Conservation (phyloP, 2,888 invertebrate genomes). For the Ennomos quercinarius region DNA sequence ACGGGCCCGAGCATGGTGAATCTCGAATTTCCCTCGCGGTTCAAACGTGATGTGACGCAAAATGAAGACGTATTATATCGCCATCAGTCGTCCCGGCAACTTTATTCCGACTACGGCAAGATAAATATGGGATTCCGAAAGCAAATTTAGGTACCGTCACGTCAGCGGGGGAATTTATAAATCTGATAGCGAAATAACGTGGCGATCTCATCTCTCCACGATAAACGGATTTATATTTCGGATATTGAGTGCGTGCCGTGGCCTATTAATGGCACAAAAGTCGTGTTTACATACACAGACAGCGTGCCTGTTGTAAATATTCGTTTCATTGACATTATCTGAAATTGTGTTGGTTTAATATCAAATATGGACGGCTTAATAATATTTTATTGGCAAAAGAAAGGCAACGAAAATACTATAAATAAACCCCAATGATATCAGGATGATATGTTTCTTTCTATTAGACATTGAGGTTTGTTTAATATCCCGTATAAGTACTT, state of each 20-base stretch:
- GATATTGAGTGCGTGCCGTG: conserved; percentile 49
- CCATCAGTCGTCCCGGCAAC: conserved; percentile 48
- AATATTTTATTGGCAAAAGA: conserved; percentile 13
- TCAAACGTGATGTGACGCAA: conserved; percentile 50
- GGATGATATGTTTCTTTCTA: neutral
- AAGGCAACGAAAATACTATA: conserved; percentile 9
- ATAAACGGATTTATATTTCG: conserved; percentile 55
- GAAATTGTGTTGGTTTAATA: conserved; percentile 24
- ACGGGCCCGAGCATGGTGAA: conserved; percentile 47
- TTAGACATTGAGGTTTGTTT: no score
- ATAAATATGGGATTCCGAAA: conserved; percentile 46
- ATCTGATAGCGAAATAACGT: conserved; percentile 48
- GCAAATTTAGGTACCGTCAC: conserved; percentile 44
- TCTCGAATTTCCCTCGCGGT: conserved; percentile 60
- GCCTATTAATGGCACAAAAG: conserved; percentile 34
- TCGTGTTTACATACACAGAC: conserved; percentile 27
- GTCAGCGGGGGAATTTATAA: conserved; percentile 47
- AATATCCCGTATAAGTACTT: no score
- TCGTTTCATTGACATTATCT: conserved; percentile 30
- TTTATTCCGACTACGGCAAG: conserved; percentile 44
- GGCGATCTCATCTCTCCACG: conserved; percentile 46
- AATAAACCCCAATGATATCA: conserved; percentile 12
- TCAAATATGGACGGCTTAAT: conserved; percentile 13
- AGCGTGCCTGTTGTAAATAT: conserved; percentile 32
- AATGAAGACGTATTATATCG: conserved; percentile 52